Evolutionary conservation across 30 jellyfish, hydroid and myxozoan species (phyloP).

Genomic region (Cassiopea andromeda): DNA sequence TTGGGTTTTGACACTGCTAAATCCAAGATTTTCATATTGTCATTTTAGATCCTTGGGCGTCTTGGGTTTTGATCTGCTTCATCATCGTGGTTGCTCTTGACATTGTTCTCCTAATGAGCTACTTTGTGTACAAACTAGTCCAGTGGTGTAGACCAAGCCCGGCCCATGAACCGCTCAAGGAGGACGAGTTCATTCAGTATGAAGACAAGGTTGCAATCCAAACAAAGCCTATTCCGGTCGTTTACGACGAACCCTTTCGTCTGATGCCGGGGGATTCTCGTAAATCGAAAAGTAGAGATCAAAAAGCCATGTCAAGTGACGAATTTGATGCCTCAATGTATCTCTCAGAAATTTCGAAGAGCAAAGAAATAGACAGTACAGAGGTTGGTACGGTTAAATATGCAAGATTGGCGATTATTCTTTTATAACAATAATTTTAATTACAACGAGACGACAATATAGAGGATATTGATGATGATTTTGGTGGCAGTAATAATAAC

Average conservation of each 20-base stretch:
- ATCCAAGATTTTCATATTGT: not conserved
- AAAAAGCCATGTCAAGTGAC: not conserved
- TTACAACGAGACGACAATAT: not conserved
- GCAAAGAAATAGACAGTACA: not conserved
- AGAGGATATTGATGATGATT: slow-evolving; percentile 4
- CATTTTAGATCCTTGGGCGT: slow-evolving; percentile 22
- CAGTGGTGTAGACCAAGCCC: slow-evolving; percentile 14
- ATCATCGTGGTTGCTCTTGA: slow-evolving; percentile 21
- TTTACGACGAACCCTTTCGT: not conserved
- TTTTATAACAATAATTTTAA: not conserved
- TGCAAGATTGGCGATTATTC: not conserved
- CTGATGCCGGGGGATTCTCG: not conserved
- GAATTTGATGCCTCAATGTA: slow-evolving; percentile 43
- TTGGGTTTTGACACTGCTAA: too few species aligned
- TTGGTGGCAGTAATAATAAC: not conserved
- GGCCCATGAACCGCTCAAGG: not conserved
- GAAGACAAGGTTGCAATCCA: slow-evolving; percentile 41
- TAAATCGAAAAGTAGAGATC: not conserved
- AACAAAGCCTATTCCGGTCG: slow-evolving; percentile 34
- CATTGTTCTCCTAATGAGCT: slow-evolving; percentile 3
- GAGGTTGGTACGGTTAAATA: not conserved
- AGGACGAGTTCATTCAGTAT: slow-evolving; percentile 22
- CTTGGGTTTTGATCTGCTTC: slow-evolving; percentile 18
- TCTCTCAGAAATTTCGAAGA: slow-evolving; percentile 3
- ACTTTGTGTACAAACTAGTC: not conserved